Base-by-base conservation (phyloP, 2,113 vertebrate genomes). In the Phocoena sinus region DNA sequence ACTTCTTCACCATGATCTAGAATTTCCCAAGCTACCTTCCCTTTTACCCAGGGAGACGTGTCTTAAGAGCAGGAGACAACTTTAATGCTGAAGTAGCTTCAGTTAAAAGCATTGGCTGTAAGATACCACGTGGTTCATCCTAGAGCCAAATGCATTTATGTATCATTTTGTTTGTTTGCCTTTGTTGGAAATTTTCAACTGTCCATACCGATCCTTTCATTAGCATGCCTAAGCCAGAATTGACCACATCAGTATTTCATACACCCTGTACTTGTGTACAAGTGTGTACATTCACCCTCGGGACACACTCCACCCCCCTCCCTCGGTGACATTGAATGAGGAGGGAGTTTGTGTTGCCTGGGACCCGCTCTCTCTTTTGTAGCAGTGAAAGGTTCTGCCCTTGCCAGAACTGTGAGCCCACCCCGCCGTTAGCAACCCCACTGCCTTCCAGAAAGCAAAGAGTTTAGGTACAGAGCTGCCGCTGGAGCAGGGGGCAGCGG, bases 21-120 rank as follows among this genome's bases (percentile, higher is more conserved):
- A 77, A 85, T 96, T 81, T 93, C 53, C 41, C 81, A 94, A 50
- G 77, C 28, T 18, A 63, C 31, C 1, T 92, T 91, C 53, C 47
- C 18, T 90, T 76, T 91, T 25, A 23, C 31, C 3, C n/a, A 68
- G n/a, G 53, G 31, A 67, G 58, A 80, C 12, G 20, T 53, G 44
- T 7, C 68, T 92, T 87, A 71, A 62, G 60, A 87, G 53, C 41
- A 73, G 31, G 76, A 89, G 41, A 62, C 60, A 28, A 71, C 92
- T 95, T 93, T 76, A 96, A 68, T 62, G 47, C 60, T 81, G 38
- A 17, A 68, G 84, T 71, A 71, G 63, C 60, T 81, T 76, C 74
- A 44, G 15, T 74, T 80, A 71, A 73, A 44, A 95, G 21, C 0
- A 18, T 68, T 93, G 81, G 38, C 56, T 84, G 12, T 56, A 58